Base-by-base conservation (phyloP, 2,113 vertebrate genomes). In the Sclerurus mexicanus region DNA sequence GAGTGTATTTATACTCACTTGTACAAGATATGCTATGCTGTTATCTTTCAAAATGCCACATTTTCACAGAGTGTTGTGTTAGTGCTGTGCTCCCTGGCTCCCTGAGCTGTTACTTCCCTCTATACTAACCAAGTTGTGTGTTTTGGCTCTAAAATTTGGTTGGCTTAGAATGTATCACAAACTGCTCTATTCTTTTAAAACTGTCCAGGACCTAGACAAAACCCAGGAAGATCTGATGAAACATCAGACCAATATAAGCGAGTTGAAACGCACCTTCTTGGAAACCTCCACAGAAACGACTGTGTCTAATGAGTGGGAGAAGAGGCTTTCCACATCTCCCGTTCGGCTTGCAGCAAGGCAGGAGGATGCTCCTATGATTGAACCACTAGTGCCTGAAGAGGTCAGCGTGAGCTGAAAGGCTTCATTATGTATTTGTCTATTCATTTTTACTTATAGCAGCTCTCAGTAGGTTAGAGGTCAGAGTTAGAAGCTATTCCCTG, bases 191-290 rank as follows among this genome's bases (percentile, higher is more conserved):
- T 97, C 97, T 95, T 96, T 94, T 82, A 94, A 95, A 96, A 97
- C 83, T 93, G 86, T 89, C 53, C 93, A 98, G 98, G 98, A 98
- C 80, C 97, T 98, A 98, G 98, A 98, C 50, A 98, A 98, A 96
- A 98, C 98, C 69, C 98, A 98, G 49, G 98, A 98, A 59, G 99
- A 99, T 87, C 95, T 99, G 95, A 97, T 98, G 98, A 99, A 99
- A 97, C 99, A 99, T 96, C 99, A 99, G 85, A 98, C 98, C 81
- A 99, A 99, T 98, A 99, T 99, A 97, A 99, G 98, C 52, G 98
- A 99, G 95, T 98, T 99, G 98, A 99, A 99, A 98, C 98, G 99
- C 95, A 99, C 98, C 95, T 99, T 99, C 98, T 97, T 99, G 98
- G 98, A 99, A 98, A 98, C 98, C 24, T 98, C 98, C 28, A 96